Evolutionary conservation across 2,797 vertebrate genomes (phyloP).

Genomic region (Ceryle rudis): DNA sequence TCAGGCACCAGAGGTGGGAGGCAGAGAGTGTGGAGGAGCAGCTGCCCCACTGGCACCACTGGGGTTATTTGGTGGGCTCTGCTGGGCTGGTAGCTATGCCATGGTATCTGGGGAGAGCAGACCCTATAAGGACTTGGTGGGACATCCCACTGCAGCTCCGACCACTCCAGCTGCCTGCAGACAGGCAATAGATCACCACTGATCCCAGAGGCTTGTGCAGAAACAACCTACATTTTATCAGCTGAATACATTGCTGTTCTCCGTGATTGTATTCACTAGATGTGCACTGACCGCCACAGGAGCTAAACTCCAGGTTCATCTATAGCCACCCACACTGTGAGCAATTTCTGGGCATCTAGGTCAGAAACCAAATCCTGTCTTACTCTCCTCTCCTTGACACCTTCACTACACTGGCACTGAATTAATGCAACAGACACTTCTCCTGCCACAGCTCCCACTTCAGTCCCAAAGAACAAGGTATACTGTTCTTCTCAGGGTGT

Average conservation of each 20-base stretch:
- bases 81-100: background rate
- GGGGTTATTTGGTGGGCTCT: background rate
- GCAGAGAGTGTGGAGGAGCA: background rate
- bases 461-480: background rate
- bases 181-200: background rate
- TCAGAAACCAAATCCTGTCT: background rate
- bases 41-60: background rate
- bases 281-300: accelerated
- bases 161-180: background rate
- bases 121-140: background rate
- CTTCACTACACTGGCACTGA: background rate
- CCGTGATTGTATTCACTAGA: background rate
- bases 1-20: background rate
- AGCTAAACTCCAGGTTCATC: background rate
- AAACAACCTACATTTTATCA: background rate
- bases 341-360: background rate
- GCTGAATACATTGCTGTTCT: background rate
- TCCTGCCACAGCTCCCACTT: background rate
- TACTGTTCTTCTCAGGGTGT: background rate
- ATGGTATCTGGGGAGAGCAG: background rate
- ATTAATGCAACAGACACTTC: background rate
- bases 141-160: background rate
- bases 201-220: background rate
- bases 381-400: background rate
- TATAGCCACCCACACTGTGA: accelerated